phyloP scores from a whole-genome alignment of 2,797 vertebrate species.

The Mergus octosetaceus region DNA sequence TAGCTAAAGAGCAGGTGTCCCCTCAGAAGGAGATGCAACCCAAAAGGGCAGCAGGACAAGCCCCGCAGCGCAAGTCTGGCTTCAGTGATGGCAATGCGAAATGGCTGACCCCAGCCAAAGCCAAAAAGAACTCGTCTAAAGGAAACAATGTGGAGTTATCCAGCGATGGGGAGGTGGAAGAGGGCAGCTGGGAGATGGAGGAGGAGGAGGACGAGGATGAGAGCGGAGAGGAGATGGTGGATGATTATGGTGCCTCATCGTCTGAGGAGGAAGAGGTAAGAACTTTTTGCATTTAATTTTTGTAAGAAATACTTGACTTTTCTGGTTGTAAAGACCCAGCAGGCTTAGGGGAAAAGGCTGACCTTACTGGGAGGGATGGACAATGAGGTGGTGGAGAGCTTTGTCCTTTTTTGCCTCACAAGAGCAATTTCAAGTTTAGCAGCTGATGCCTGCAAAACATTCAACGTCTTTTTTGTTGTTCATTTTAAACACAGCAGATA shows the following conservation, averaged over 20 bases:
- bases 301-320: background rate
- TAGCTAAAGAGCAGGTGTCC: background rate
- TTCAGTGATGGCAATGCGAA: conserved; percentile 73
- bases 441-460: rapidly evolving
- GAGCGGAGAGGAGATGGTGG: conserved; percentile 73
- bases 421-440: background rate
- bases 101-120: conserved; percentile 79
- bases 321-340: background rate
- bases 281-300: background rate
- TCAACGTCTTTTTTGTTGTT: background rate
- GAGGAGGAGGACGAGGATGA: conserved; percentile 63
- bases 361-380: background rate
- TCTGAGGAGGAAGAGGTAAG: conserved; percentile 78
- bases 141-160: conserved; percentile 57
- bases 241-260: conserved; percentile 77
- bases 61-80: background rate
- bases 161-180: conserved; percentile 52
- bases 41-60: background rate
- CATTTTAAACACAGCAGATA: background rate
- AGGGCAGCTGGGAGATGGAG: conserved; percentile 43
- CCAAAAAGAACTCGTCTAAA: conserved; percentile 73
- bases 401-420: background rate
- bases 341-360: background rate
- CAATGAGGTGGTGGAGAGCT: background rate
- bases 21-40: background rate